A percentile compares a stretch with the other conserved stretches of the same genome.
These are phyloP conservation scores for Dilophus febrilis DNA, from an alignment of 2,888 invertebrate genomes.

Conservation along the genomic window DNA sequence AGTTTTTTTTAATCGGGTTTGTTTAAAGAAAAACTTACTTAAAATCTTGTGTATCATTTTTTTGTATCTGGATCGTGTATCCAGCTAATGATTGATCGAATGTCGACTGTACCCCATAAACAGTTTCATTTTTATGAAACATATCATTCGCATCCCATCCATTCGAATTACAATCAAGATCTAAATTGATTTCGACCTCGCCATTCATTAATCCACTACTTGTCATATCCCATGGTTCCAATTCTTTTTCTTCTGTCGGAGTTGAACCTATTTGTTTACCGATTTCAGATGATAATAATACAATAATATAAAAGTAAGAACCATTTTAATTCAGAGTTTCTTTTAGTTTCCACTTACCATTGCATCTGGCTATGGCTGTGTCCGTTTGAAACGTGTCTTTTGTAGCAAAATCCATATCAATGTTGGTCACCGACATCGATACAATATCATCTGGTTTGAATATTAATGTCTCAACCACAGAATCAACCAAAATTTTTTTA, in stretches of 20 bases:
- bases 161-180: slow-evolving; percentile 61
- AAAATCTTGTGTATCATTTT: slow-evolving; percentile 74
- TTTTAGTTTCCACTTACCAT: slow-evolving; percentile 38
- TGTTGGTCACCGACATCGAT: slow-evolving; percentile 62
- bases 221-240: slow-evolving; percentile 78
- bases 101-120: slow-evolving; percentile 83
- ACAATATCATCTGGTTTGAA: slow-evolving; percentile 75
- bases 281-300: neutral
- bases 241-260: slow-evolving; percentile 39
- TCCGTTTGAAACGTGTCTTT: slow-evolving; percentile 82
- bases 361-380: slow-evolving; percentile 72
- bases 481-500: slow-evolving; percentile 42
- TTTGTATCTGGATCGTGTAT: slow-evolving; percentile 77
- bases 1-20: neutral
- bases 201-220: slow-evolving; percentile 37
- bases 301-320: neutral
- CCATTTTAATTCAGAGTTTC: too few species aligned
- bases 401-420: slow-evolving; percentile 77
- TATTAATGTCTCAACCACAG: slow-evolving; percentile 60
- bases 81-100: slow-evolving; percentile 83
- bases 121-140: slow-evolving; percentile 84
- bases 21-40: slow-evolving; percentile 29
- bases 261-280: slow-evolving; percentile 18
- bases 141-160: slow-evolving; percentile 96
- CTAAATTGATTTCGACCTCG: slow-evolving; percentile 42